Conservation (phyloP, 2,888 invertebrate genomes). For the Metallyticus violacea region DNA sequence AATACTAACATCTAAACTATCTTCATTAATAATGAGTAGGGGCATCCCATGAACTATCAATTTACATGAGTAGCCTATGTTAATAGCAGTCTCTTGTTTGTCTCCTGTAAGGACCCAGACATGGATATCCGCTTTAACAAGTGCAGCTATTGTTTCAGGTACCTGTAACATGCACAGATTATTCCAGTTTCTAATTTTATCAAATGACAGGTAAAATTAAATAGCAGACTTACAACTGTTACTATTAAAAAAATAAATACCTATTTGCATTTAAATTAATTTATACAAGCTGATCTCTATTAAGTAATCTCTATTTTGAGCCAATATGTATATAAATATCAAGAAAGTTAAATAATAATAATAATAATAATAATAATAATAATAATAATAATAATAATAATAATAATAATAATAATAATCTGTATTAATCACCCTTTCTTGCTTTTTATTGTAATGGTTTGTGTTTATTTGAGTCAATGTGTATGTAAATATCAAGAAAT, state of each 20-base stretch:
- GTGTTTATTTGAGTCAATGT: too few relatives aligned
- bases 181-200: background rate
- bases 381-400: background rate
- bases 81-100: conserved; percentile 99
- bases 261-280: too few relatives aligned
- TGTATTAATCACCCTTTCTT: background rate
- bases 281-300: too few relatives aligned
- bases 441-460: background rate
- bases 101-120: conserved; percentile 99
- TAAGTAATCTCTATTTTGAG: too few relatives aligned
- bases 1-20: conserved; percentile 80
- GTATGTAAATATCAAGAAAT: too few relatives aligned
- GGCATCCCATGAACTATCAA: conserved; percentile 84
- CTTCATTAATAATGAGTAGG: conserved; percentile 84
- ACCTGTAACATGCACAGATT: conserved; percentile 55
- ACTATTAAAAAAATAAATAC: too few relatives aligned
- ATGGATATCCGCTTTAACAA: conserved; percentile 89
- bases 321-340: too few relatives aligned
- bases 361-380: too few relatives aligned
- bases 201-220: too few relatives aligned
- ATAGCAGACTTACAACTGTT: too few relatives aligned
- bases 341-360: background rate
- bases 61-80: conserved; percentile 94
- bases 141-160: conserved; percentile 91
- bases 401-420: background rate